Evolutionary conservation across 2,797 vertebrate species (phyloP), one percentile per base, ranked within the genome.

Genomic region (Myioborus melanocephalus): DNA sequence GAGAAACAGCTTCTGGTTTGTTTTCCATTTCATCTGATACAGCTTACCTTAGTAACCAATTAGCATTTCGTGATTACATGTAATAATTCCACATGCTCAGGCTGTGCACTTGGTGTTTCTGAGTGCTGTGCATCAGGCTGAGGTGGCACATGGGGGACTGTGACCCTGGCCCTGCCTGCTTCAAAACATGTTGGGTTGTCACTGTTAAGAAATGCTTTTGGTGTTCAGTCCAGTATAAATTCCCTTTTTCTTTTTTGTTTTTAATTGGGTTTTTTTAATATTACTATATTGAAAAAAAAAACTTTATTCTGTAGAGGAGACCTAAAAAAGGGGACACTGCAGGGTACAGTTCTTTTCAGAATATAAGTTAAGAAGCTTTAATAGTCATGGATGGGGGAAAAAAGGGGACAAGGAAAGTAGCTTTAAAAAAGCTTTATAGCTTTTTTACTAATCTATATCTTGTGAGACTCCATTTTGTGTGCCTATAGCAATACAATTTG

Each of bases 1-100:
- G 87, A 97, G 95, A 96, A 97, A 95, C 87, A 88, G 50, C 63
- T 95, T 95, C 95, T 97, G 86, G 66, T 96, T 95, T 95, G 94
- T 94, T 96, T 95, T 93, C 81, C 70, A 91, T 93, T 94, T 96
- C 55, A 77, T 83, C 84, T 92, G 76, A 95, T 96, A 43, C 30
- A 81, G 89, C 80, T 75, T 93, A 85, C 93, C 90, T 85, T 30
- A 61, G 69, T 79, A 94, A 84, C 91, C 87, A 94, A 82, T 94
- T 95, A 97, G 70, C 61, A 80, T 93, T 87, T 95, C 2, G 15
- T 96, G 78, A 91, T 70, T 84, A 52, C 17, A 8, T 78, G 82
- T 77, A 76, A 83, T 32, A 91, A 80, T 56, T 39, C 71, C 34
- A 50, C 2, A 5, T 68, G 69, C 50, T 50, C n/a, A 22, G 90